Base-by-base conservation (phyloP, 2,888 invertebrate genomes). In the Pogonocherus hispidulus region DNA sequence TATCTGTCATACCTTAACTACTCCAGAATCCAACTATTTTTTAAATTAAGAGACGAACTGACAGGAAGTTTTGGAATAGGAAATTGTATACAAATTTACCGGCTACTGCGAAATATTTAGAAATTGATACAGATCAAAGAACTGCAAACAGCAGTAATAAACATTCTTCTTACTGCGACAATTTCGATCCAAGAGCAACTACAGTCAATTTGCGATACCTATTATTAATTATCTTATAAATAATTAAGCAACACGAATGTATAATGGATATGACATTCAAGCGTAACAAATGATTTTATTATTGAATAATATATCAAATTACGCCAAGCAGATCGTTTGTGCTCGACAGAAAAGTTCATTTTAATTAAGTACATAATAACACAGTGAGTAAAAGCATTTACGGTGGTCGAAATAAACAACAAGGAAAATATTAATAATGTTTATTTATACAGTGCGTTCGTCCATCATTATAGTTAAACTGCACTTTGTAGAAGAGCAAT, bases 261-360 rank as follows among this genome's bases (percentile, higher is more conserved):
- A 52, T 16, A 52, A 52, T 32, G n/a, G 52, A 18, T 18, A 19
- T 52, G 32, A 52, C 16, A 18, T 18, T 52, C 52, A 52, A 52
- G 32, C 52, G 52, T 52, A 52, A 52, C 52, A 52, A 52, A 52
- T 52, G 18, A 52, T 52, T 52, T 52, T 52, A 52, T 52, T 52
- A 52, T 52, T 51, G 49, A 51, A 51, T 51, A 51, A 51, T 51
- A 51, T 23, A 51, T 51, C 23, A 51, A 51, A n/a, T 51, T 51
- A 51, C 49, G 23, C 49, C 4, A 23, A 23, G n/a, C 49, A 49
- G 6, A 23, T 11, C n/a, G n/a, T n/a, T n/a, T n/a, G n/a, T n/a
- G n/a, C n/a, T n/a, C n/a, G n/a, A n/a, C n/a, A n/a, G n/a, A n/a
- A n/a, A n/a, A n/a, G n/a, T n/a, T n/a, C n/a, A n/a, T n/a, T n/a